Evolutionary conservation across 2,113 vertebrate species (phyloP).

Genomic region (Dasyprocta punctata): DNA sequence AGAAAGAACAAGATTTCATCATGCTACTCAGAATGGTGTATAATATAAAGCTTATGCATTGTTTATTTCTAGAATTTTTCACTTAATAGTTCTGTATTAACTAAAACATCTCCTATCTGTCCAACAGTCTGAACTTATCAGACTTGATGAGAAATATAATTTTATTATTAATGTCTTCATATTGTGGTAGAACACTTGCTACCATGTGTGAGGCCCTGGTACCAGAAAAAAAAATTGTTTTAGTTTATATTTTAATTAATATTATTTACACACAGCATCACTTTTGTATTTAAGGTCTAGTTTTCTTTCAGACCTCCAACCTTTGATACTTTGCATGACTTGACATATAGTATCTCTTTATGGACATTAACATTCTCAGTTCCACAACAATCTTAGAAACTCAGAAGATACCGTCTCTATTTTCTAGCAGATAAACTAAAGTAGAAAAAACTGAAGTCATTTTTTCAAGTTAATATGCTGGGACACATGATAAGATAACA

Average conservation of each 20-base stretch:
- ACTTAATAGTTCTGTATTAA: neutral
- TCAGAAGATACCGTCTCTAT: neutral
- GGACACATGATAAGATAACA: neutral
- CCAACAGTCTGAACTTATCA: neutral
- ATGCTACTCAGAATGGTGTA: neutral
- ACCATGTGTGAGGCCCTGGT: neutral
- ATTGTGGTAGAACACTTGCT: neutral
- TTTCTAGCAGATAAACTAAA: neutral
- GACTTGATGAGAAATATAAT: neutral
- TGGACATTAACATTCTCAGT: constrained; percentile 20
- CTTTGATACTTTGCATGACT: constrained; percentile 48
- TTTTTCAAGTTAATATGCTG: neutral
- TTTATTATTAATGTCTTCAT: constrained; percentile 35
- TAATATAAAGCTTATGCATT: neutral
- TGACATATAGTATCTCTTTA: neutral
- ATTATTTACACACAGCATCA: constrained; percentile 21
- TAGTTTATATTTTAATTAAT: constrained; percentile 57
- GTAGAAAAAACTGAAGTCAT: neutral
- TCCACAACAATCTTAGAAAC: neutral
- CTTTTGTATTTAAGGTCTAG: constrained; percentile 8
- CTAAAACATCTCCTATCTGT: neutral
- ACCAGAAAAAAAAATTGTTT: neutral
- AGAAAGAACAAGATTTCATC: neutral
- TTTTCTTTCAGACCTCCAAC: neutral
- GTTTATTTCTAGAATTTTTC: neutral